Conservation (phyloP, 2,113 vertebrate genomes). For the Corythaixoides concolor region DNA sequence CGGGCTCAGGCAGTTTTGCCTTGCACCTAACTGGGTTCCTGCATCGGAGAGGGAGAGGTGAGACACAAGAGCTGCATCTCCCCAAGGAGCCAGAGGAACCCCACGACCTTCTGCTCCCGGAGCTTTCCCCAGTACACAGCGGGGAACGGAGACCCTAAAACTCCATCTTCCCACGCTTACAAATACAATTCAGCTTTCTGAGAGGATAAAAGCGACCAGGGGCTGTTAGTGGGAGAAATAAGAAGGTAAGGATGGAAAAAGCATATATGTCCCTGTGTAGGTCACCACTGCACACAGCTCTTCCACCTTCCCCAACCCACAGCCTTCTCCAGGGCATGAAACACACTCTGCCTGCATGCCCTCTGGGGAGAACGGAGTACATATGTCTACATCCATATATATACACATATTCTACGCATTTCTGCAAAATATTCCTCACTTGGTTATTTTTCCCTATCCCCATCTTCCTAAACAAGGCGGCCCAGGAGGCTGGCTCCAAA, state of each 20-base stretch:
- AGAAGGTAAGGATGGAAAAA: neutral
- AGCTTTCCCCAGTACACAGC: rapidly evolving
- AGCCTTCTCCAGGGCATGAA: neutral
- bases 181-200: rapidly evolving
- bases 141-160: neutral
- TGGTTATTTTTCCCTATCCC: neutral
- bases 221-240: neutral
- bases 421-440: neutral
- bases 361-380: rapidly evolving
- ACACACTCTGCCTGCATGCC: too few relatives aligned
- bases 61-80: neutral
- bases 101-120: neutral
- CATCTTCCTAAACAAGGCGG: rapidly evolving
- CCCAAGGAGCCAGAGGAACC: neutral
- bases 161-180: rapidly evolving
- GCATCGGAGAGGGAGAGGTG: neutral
- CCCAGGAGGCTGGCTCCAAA: neutral
- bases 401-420: rapidly evolving
- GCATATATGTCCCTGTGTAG: rapidly evolving
- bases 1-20: neutral
- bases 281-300: neutral
- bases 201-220: rapidly evolving
- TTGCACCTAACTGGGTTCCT: too few relatives aligned
- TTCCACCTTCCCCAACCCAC: neutral
- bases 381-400: rapidly evolving